Evolutionary conservation across 2,797 vertebrate genomes (phyloP).

Genomic region (Eutrigla gurnardus): DNA sequence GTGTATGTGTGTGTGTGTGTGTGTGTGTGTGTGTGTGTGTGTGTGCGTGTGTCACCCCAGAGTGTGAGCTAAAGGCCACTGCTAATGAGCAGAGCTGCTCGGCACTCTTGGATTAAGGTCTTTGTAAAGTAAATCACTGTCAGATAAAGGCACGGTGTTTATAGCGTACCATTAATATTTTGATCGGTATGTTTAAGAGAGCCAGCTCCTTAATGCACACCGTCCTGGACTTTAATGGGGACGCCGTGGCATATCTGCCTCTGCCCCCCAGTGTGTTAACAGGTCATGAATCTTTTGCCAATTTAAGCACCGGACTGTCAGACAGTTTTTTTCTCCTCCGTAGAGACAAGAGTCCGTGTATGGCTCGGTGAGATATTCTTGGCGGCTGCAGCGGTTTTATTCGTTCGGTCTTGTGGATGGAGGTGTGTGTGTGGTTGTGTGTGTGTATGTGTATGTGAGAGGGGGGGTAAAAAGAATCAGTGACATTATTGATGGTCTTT

Average conservation of each 20-base stretch:
- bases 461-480: constrained; percentile 43
- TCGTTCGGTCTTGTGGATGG: constrained; percentile 67
- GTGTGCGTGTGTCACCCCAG: constrained; percentile 82
- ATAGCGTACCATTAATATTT: constrained; percentile 90
- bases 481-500: constrained; percentile 81
- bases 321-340: constrained; percentile 27
- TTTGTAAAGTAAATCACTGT: constrained; percentile 90
- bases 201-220: constrained; percentile 91
- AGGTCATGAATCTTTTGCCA: constrained; percentile 86
- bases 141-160: constrained; percentile 90
- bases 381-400: constrained; percentile 76
- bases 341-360: constrained; percentile 67
- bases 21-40: no score
- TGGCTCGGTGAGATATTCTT: constrained; percentile 70
- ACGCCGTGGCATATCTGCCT: constrained; percentile 78
- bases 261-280: constrained; percentile 87
- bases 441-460: background rate
- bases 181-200: constrained; percentile 91
- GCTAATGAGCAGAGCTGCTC: constrained; percentile 89
- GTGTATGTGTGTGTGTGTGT: no score
- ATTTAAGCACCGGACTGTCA: constrained; percentile 63
- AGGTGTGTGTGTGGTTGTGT: background rate
- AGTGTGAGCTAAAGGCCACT: constrained; percentile 90
- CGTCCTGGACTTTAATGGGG: constrained; percentile 83
- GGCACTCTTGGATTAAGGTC: constrained; percentile 86